A percentile compares a stretch with the other conserved stretches of the same genome.
These are phyloP conservation scores for Hoplias malabaricus DNA, from an alignment of 2,113 vertebrate genomes.

Conservation along the genomic window DNA sequence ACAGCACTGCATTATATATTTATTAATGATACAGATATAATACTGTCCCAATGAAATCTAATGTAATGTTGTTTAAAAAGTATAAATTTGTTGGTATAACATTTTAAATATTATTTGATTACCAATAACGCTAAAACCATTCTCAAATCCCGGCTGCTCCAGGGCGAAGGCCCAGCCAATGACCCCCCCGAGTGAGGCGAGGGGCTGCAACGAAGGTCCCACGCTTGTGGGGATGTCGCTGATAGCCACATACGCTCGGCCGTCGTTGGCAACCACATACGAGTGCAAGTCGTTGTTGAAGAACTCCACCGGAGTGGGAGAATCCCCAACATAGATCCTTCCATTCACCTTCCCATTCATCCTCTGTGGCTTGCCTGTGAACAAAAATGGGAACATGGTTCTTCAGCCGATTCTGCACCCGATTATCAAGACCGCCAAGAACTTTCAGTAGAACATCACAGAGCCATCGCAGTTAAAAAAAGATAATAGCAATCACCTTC, in stretches of 20 bases:
- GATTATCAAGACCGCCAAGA: background rate
- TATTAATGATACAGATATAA: too few relatives aligned
- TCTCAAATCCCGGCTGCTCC: constrained; percentile 87
- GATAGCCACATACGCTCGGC: constrained; percentile 91
- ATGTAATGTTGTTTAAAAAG: too few relatives aligned
- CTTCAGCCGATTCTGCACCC: background rate
- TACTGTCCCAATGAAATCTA: too few relatives aligned
- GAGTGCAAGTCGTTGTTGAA: constrained; percentile 91
- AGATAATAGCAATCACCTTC: too few relatives aligned
- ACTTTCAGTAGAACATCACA: too few relatives aligned
- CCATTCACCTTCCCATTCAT: constrained; percentile 92
- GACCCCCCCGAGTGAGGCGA: constrained; percentile 83
- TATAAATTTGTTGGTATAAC: too few relatives aligned
- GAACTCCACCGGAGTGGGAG: constrained; percentile 73
- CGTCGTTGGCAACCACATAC: constrained; percentile 92
- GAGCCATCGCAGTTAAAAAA: too few relatives aligned
- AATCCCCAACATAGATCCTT: constrained; percentile 80
- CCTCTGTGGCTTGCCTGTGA: constrained; percentile 88
- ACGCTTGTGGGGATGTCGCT: constrained; percentile 82
- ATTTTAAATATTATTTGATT: constrained; percentile 59
- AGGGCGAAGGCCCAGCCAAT: constrained; percentile 97
- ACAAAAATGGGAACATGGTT: background rate
- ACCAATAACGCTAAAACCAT: constrained; percentile 94
- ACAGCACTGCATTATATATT: too few relatives aligned
- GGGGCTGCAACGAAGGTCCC: constrained; percentile 85